These are phyloP conservation scores for Lithosia quadra DNA, from an alignment of 2,888 invertebrate species.

Conservation along the genomic window DNA sequence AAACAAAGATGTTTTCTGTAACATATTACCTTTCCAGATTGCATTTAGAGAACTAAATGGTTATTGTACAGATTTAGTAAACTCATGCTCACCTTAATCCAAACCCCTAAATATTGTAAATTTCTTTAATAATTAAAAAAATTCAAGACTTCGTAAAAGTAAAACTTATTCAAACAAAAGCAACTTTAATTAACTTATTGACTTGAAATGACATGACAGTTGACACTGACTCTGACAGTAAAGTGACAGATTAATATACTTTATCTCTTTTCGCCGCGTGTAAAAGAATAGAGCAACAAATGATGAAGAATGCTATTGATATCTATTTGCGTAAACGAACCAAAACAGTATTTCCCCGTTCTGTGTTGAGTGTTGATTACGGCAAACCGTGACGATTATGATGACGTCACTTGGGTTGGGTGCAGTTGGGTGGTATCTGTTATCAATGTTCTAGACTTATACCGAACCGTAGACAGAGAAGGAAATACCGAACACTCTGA, in stretches of 20 bases:
- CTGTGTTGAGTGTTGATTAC: too few relatives aligned
- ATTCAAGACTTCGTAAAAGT: not conserved
- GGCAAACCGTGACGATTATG: not conserved
- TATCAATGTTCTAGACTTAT: too few relatives aligned
- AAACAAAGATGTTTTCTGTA: constrained; percentile 25
- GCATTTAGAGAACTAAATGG: not conserved
- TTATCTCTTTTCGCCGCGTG: not conserved
- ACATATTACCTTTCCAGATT: not conserved
- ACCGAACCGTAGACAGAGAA: too few relatives aligned
- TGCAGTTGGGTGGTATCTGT: too few relatives aligned
- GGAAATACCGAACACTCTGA: too few relatives aligned
- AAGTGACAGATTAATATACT: not conserved
- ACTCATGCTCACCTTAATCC: not conserved
- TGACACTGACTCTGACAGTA: not conserved
- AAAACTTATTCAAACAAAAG: too few relatives aligned
- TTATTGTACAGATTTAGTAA: not conserved
- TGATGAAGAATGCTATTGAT: not conserved
- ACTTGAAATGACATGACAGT: not conserved
- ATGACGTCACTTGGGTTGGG: not conserved
- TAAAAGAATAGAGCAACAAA: not conserved
- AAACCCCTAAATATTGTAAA: not conserved
- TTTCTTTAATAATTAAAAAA: not conserved
- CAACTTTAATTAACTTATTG: too few relatives aligned
- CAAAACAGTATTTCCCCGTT: constrained; percentile 2
- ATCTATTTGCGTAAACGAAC: not conserved